A percentile compares a stretch with the other conserved stretches of the same genome.
phyloP scores from a whole-genome alignment of 2,113 vertebrate species.

The Tupaia chinensis region DNA sequence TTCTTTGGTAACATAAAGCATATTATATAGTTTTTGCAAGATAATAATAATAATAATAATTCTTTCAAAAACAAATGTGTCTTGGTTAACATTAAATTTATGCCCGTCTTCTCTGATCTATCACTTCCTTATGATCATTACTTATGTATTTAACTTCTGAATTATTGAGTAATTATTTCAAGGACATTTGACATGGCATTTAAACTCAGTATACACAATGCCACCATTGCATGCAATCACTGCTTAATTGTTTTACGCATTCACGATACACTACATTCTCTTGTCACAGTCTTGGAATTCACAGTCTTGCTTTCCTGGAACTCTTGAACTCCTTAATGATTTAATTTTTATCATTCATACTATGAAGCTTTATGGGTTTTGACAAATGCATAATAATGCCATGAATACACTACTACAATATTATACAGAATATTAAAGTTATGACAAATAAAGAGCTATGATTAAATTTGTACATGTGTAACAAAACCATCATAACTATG shows the following conservation, averaged over 20 bases:
- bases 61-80: neutral
- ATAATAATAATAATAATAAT: conserved; percentile 2
- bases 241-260: neutral
- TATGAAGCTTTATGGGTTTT: too few relatives aligned
- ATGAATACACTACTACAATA: too few relatives aligned
- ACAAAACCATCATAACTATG: neutral
- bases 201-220: neutral
- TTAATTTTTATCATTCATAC: too few relatives aligned
- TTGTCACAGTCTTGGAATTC: too few relatives aligned
- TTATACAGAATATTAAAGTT: neutral
- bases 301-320: too few relatives aligned
- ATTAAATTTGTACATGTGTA: neutral
- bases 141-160: neutral
- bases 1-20: conserved; percentile 10
- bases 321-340: too few relatives aligned
- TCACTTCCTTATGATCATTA: neutral
- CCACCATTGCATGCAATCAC: neutral
- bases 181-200: conserved; percentile 7
- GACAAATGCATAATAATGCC: too few relatives aligned
- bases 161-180: conserved; percentile 27
- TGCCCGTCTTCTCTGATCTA: neutral
- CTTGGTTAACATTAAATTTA: conserved; percentile 27
- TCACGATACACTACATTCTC: too few relatives aligned
- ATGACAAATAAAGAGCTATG: conserved; percentile 30
- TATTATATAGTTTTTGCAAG: neutral